Percentiles rank a stretch among this genome's conserved stretches.
Conservation (phyloP, 2,113 vertebrate species). For the Elachura formosa region DNA sequence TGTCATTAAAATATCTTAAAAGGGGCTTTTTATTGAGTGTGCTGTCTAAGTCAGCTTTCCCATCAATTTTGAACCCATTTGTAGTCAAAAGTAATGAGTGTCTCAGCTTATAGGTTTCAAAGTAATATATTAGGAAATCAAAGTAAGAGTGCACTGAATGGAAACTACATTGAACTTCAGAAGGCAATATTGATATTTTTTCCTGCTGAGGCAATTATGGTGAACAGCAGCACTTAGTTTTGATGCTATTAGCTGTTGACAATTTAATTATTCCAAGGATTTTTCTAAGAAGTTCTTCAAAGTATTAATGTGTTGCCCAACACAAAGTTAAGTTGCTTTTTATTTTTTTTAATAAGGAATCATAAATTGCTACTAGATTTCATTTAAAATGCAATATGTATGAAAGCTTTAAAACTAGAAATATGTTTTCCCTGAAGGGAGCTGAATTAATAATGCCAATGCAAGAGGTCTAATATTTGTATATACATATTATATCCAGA, state of each 20-base stretch:
- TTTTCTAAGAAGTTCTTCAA: not conserved
- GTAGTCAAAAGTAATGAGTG: constrained; percentile 62
- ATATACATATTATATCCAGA: not conserved
- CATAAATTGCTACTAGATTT: not conserved
- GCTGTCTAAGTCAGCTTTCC: constrained; percentile 53
- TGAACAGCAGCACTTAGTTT: constrained; percentile 44
- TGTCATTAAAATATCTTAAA: constrained; percentile 54
- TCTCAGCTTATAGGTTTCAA: constrained; percentile 53
- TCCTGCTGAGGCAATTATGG: constrained; percentile 45
- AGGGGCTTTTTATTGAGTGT: constrained; percentile 45
- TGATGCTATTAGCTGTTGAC: constrained; percentile 58
- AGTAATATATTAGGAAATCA: constrained; percentile 68
- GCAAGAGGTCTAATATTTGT: not conserved
- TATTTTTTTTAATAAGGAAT: not conserved
- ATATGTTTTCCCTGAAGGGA: not conserved
- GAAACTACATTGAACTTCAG: constrained; percentile 61
- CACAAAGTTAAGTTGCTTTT: not conserved
- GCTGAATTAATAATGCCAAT: not conserved
- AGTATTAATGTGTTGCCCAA: constrained; percentile 1
- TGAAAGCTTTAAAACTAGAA: not conserved
- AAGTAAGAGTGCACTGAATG: constrained; percentile 50
- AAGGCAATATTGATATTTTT: constrained; percentile 54
- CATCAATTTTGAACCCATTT: constrained; percentile 65
- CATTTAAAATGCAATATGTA: not conserved
- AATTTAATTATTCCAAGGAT: constrained; percentile 58